Percentiles rank a stretch among this genome's conserved stretches.
These are phyloP conservation scores for Conger conger DNA, from an alignment of 2,113 vertebrate genomes.

Conservation along the genomic window DNA sequence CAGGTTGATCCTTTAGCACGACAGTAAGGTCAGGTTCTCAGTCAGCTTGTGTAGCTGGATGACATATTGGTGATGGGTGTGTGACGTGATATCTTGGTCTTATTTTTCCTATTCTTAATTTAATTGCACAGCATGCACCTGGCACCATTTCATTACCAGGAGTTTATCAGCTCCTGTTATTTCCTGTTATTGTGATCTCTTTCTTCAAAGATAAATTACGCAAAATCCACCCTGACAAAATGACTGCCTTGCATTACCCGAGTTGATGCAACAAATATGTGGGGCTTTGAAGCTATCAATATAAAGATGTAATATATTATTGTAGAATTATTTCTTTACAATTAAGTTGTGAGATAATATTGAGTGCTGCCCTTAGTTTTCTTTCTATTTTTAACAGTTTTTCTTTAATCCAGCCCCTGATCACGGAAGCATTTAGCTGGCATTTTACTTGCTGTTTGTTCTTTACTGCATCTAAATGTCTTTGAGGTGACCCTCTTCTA, in stretches of 20 bases:
- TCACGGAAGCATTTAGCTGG: background rate
- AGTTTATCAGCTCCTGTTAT: background rate
- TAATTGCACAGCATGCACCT: background rate
- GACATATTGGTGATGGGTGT: background rate
- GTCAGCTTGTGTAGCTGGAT: background rate
- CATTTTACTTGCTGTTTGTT: background rate
- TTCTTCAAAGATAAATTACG: too few species aligned
- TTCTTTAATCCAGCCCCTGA: background rate
- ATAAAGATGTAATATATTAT: too few species aligned
- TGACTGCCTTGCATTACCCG: too few species aligned
- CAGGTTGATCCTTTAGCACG: background rate
- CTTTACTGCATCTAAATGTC: background rate
- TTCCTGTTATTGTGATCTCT: background rate
- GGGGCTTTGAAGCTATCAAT: too few species aligned
- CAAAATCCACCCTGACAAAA: too few species aligned
- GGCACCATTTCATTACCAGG: background rate
- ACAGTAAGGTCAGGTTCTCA: background rate
- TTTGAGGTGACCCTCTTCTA: constrained; percentile 18
- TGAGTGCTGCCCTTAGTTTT: background rate
- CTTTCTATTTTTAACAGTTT: too few species aligned
- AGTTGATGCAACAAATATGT: too few species aligned
- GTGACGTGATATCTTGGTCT: too few species aligned
- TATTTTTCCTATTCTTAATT: background rate
- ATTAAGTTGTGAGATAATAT: background rate
- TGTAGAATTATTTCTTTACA: too few species aligned